Evolutionary conservation across 1,140 invertebrate genomes (phyloP).

Genomic region (Atta colombica): DNA sequence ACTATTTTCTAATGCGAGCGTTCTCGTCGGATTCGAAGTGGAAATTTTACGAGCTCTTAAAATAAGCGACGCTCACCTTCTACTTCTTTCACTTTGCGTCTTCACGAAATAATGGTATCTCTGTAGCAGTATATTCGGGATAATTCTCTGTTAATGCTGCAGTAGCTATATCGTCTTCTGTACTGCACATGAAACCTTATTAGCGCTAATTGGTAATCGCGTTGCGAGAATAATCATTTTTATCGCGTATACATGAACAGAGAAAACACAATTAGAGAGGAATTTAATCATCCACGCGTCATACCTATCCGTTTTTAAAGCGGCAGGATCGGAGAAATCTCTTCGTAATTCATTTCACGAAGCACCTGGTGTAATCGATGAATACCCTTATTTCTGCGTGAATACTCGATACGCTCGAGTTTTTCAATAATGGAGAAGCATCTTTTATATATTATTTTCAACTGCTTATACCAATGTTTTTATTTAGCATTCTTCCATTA

Average conservation of each 20-base stretch:
- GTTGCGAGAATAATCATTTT: background rate
- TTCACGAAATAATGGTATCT: background rate
- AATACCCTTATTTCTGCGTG: background rate
- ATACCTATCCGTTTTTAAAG: background rate
- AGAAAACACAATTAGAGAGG: slow-evolving; percentile 7
- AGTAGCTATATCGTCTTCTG: background rate
- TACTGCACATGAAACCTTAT: background rate
- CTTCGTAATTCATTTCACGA: slow-evolving; percentile 4
- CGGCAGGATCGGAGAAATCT: background rate
- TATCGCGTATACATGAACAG: background rate
- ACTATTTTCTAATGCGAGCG: slow-evolving; percentile 15
- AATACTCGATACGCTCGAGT: background rate
- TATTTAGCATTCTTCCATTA: background rate
- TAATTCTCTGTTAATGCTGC: background rate
- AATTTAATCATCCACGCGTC: slow-evolving; percentile 25
- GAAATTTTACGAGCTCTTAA: slow-evolving; percentile 14
- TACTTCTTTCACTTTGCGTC: background rate
- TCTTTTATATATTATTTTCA: background rate
- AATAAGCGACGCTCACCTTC: background rate
- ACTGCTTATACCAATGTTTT: slow-evolving; percentile 38
- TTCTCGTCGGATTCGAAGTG: background rate
- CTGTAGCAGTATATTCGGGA: background rate
- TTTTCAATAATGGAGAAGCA: background rate
- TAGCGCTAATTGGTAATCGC: slow-evolving; percentile 28
- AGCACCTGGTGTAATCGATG: background rate